These are phyloP conservation scores for Cheilosia urbana DNA, from an alignment of 2,888 invertebrate species.

Conservation along the genomic window DNA sequence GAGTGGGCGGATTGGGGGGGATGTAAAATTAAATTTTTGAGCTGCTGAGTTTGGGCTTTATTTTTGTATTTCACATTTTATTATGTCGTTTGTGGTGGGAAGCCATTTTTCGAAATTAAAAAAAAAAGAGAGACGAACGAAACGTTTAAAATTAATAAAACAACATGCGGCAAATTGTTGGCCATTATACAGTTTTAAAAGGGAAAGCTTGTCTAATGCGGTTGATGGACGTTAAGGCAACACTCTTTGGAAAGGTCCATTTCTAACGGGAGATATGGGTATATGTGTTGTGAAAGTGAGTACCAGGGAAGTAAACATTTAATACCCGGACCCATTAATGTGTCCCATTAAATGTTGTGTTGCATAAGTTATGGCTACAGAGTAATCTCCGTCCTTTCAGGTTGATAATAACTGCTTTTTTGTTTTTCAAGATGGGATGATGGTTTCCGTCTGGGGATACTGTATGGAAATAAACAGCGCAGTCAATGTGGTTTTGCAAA, in stretches of 20 bases:
- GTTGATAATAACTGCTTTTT: neutral
- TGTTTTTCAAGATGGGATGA: too few species aligned
- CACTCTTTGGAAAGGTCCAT: neutral
- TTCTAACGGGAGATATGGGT: neutral
- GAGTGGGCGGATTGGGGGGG: neutral
- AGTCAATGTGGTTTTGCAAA: too few species aligned
- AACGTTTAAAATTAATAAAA: conserved; percentile 43
- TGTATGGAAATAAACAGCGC: too few species aligned
- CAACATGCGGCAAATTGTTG: conserved; percentile 43
- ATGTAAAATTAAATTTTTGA: conserved; percentile 54
- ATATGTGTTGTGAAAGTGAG: neutral
- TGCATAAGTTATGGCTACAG: neutral
- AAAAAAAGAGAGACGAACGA: conserved; percentile 12
- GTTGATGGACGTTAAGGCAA: neutral
- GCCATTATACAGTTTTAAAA: conserved; percentile 20
- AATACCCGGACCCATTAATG: neutral
- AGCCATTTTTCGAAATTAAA: neutral
- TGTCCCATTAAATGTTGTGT: neutral
- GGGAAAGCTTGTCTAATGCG: neutral
- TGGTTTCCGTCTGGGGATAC: too few species aligned
- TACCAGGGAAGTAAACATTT: neutral
- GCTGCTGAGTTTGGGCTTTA: conserved; percentile 7
- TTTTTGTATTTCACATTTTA: conserved; percentile 9
- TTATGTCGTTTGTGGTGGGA: conserved; percentile 28
- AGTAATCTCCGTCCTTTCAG: neutral